Percentiles rank a stretch among this genome's conserved stretches.
Evolutionary conservation across 2,113 vertebrate genomes (phyloP).

Genomic region (Amphiprion ocellaris): DNA sequence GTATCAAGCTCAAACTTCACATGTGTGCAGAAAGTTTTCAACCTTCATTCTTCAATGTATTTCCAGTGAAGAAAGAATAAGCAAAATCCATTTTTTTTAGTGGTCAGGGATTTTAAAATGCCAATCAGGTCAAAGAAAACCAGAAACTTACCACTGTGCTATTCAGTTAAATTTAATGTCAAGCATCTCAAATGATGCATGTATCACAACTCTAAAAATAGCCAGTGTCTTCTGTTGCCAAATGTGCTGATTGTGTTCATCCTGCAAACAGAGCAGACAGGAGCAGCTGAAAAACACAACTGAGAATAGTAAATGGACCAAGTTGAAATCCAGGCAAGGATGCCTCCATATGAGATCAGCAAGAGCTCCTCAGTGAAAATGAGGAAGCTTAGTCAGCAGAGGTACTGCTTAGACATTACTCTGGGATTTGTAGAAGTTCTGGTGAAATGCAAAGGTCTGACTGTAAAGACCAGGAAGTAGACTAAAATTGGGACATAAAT

Average conservation of each 20-base stretch:
- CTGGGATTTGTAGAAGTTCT: background rate
- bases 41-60: background rate
- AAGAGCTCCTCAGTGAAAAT: background rate
- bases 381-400: slow-evolving; percentile 17
- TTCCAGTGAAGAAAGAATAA: background rate
- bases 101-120: background rate
- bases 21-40: background rate
- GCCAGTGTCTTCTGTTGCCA: background rate
- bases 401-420: background rate
- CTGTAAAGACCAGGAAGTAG: background rate
- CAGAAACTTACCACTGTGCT: background rate
- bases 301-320: background rate
- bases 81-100: background rate
- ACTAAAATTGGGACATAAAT: background rate
- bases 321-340: slow-evolving; percentile 1
- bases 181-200: slow-evolving; percentile 17
- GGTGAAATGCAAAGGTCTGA: background rate
- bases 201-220: background rate
- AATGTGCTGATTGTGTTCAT: background rate
- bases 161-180: background rate
- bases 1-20: background rate
- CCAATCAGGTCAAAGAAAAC: background rate
- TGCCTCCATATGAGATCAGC: background rate
- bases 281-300: slow-evolving; percentile 5
- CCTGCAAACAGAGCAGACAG: background rate